phyloP scores from a whole-genome alignment of 2,113 vertebrate species.

The Salvator merianae region DNA sequence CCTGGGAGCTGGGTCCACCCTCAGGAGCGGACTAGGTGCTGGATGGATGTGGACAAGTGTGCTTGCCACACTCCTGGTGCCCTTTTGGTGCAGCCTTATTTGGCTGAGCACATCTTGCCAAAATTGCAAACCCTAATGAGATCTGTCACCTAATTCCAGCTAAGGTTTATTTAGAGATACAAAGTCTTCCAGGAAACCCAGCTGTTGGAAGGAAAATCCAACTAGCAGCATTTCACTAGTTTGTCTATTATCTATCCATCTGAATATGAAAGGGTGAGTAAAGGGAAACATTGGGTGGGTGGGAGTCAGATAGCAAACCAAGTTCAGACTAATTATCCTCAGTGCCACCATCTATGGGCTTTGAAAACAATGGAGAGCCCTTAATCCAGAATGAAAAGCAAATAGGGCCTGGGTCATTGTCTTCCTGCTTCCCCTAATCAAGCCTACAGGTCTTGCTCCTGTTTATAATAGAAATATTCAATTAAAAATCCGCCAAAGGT shows the following conservation, averaged over 20 bases:
- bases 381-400: constrained; percentile 74
- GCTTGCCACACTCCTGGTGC: too few species aligned
- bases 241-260: background rate
- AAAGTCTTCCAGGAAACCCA: constrained; percentile 34
- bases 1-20: too few species aligned
- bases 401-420: constrained; percentile 58
- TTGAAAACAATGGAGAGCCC: constrained; percentile 60
- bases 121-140: background rate
- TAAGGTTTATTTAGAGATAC: constrained; percentile 37
- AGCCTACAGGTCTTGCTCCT: constrained; percentile 53
- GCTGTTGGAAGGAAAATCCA: background rate
- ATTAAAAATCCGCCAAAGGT: constrained; percentile 68
- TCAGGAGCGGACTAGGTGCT: too few species aligned
- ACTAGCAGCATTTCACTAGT: background rate
- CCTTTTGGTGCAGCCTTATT: too few species aligned
- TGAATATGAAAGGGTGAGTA: background rate
- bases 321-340: constrained; percentile 68
- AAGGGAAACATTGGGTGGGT: constrained; percentile 17
- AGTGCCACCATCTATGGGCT: constrained; percentile 53
- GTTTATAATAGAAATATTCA: constrained; percentile 74
- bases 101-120: too few species aligned
- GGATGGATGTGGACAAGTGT: too few species aligned
- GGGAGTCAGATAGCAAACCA: constrained; percentile 58
- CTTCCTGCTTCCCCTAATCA: constrained; percentile 53
- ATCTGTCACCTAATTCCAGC: background rate